phyloP scores from a whole-genome alignment of 2,888 invertebrate genomes.

The Pollenia angustigena region DNA sequence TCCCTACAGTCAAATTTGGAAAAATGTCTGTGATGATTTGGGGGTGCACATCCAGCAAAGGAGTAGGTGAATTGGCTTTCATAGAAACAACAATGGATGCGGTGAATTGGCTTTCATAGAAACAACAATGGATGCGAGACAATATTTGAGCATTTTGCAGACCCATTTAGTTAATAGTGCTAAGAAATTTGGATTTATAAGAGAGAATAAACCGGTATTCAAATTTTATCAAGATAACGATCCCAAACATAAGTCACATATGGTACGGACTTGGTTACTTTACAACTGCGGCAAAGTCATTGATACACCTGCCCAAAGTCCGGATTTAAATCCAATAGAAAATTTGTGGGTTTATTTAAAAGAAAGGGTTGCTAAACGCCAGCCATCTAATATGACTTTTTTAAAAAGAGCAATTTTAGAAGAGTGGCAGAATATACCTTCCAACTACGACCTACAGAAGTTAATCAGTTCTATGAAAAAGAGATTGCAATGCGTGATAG shows the following conservation, averaged over 20 bases:
- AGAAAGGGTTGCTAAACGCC: too few species aligned
- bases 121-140: neutral
- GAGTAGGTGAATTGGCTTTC: neutral
- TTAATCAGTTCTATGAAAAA: constrained; percentile 8
- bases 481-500: neutral
- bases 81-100: neutral
- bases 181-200: too few species aligned
- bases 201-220: too few species aligned
- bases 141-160: too few species aligned
- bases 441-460: constrained; percentile 6
- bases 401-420: neutral
- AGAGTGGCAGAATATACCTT: neutral
- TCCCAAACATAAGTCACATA: too few species aligned
- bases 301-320: neutral
- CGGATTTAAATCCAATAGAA: constrained; percentile 1
- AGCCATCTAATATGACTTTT: neutral
- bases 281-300: too few species aligned
- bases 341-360: neutral
- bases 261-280: too few species aligned
- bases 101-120: neutral
- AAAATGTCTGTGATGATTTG: neutral
- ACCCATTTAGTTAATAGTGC: too few species aligned
- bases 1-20: too few species aligned
- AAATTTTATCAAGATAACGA: too few species aligned
- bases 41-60: neutral